A percentile compares a stretch with the other conserved stretches of the same genome.
These are phyloP conservation scores for Mionectes macconnelli DNA, from an alignment of 2,113 vertebrate species.

Conservation along the genomic window DNA sequence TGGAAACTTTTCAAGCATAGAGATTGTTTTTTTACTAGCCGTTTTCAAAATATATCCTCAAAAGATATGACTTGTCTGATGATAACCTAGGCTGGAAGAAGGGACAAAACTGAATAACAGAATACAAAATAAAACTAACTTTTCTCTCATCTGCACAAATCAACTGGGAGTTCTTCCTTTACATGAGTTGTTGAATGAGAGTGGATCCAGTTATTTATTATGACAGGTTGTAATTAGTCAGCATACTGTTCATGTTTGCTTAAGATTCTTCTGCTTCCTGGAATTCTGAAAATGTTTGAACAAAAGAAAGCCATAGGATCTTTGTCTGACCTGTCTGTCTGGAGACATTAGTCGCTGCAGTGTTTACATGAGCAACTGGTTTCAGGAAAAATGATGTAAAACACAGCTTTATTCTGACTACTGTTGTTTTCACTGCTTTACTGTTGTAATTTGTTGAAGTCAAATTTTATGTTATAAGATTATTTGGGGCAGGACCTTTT, in stretches of 20 bases:
- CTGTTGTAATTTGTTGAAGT: not conserved
- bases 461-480: not conserved
- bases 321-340: not conserved
- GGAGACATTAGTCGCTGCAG: not conserved
- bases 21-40: not conserved
- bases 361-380: not conserved
- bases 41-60: constrained; percentile 22
- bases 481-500: not conserved
- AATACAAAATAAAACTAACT: not conserved
- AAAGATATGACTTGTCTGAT: not conserved
- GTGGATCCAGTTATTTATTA: not conserved
- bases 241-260: not conserved
- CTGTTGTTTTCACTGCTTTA: not conserved
- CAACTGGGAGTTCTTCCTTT: not conserved
- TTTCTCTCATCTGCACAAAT: constrained; percentile 8
- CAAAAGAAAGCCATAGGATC: not conserved
- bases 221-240: constrained; percentile 3
- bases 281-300: not conserved
- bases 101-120: not conserved
- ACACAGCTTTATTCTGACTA: not conserved
- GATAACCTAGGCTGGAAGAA: not conserved
- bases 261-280: not conserved
- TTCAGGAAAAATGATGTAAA: not conserved
- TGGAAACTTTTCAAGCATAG: constrained; percentile 13
- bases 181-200: not conserved